Conservation (phyloP, 2,888 invertebrate genomes). For the Girardia tigrina region DNA sequence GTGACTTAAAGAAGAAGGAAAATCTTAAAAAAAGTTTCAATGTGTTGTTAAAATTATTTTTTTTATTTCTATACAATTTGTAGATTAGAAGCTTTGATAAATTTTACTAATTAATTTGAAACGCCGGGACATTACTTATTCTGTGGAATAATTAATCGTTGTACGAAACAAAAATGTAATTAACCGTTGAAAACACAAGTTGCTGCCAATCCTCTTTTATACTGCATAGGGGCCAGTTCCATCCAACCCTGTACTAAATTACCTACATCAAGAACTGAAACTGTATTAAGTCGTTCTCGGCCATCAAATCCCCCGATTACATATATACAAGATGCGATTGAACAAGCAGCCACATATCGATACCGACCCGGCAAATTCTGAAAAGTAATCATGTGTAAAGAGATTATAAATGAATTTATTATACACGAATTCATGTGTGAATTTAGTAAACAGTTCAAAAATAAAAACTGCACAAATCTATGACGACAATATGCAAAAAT, state of each 20-base stretch:
- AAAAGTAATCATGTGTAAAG: neutral
- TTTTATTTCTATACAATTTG: no score
- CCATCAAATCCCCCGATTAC: slow-evolving; percentile 48
- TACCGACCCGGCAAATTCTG: slow-evolving; percentile 43
- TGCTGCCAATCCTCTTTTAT: slow-evolving; percentile 45
- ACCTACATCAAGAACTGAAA: slow-evolving; percentile 45
- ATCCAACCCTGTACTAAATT: slow-evolving; percentile 43
- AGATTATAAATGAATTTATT: neutral
- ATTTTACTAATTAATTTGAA: no score
- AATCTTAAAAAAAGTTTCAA: no score
- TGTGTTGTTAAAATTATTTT: no score
- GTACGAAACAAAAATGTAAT: no score
- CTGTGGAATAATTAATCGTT: no score
- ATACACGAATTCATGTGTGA: neutral
- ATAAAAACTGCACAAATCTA: no score
- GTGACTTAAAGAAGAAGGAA: no score
- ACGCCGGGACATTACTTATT: no score
- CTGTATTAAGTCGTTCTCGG: slow-evolving; percentile 42
- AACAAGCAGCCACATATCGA: slow-evolving; percentile 46
- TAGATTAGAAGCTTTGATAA: no score
- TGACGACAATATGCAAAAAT: no score
- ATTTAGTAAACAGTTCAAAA: neutral
- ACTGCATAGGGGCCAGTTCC: slow-evolving; percentile 44
- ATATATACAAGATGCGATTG: slow-evolving; percentile 44
- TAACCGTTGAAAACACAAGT: slow-evolving; percentile 47